phyloP scores from a whole-genome alignment of 2,888 invertebrate genomes.

The Cistogaster globosa region DNA sequence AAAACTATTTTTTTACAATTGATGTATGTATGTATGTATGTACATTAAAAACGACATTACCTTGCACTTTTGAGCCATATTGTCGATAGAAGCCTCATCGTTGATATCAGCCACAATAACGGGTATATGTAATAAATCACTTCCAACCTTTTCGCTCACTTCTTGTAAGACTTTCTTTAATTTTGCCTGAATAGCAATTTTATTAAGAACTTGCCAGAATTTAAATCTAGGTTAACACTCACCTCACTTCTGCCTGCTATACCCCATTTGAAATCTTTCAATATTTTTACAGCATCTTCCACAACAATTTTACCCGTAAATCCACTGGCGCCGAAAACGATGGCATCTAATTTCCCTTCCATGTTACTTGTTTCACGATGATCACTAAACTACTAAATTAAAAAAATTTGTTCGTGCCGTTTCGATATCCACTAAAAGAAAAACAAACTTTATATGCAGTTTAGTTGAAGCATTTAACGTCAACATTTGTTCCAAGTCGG shows the following conservation, averaged over 20 bases:
- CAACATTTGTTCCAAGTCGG: no score
- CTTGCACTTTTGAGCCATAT: constrained; percentile 71
- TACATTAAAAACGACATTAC: constrained; percentile 15
- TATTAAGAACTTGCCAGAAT: background rate
- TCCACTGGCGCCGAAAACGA: constrained; percentile 72
- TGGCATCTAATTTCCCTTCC: constrained; percentile 67
- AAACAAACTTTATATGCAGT: no score
- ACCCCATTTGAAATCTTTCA: constrained; percentile 70
- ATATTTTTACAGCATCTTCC: constrained; percentile 67
- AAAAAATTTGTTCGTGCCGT: background rate
- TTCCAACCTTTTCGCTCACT: constrained; percentile 51
- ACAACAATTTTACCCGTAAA: constrained; percentile 71
- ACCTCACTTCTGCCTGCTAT: constrained; percentile 72
- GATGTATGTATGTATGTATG: no score
- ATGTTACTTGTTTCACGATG: constrained; percentile 50
- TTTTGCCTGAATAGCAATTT: constrained; percentile 52
- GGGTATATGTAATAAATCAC: constrained; percentile 65
- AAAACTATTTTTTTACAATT: no score
- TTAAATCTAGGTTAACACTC: background rate
- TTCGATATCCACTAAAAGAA: no score
- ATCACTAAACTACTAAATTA: constrained; percentile 32
- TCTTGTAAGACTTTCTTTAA: constrained; percentile 60
- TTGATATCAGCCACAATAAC: constrained; percentile 69
- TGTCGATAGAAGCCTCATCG: constrained; percentile 60
- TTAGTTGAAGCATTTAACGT: no score